Evolutionary conservation across 2,797 vertebrate species (phyloP).

Genomic region (Silurus aristotelis): DNA sequence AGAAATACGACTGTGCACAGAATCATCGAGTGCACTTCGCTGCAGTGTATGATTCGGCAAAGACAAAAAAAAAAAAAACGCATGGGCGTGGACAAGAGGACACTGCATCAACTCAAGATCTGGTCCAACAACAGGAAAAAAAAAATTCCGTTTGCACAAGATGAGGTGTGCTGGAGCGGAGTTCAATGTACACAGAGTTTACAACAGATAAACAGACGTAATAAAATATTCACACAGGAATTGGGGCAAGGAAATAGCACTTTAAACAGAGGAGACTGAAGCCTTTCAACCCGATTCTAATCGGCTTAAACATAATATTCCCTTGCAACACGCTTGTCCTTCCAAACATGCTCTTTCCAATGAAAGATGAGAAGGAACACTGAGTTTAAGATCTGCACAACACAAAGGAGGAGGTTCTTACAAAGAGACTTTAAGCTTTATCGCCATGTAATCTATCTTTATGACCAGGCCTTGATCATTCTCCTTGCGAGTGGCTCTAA

Average conservation of each 20-base stretch:
- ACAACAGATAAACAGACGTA: neutral
- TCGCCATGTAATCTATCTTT: neutral
- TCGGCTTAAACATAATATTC: neutral
- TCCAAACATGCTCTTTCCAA: conserved; percentile 5
- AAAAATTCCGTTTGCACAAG: conserved; percentile 36
- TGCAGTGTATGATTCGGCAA: conserved; percentile 27
- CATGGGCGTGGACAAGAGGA: neutral
- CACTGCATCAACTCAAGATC: neutral
- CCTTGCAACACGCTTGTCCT: neutral
- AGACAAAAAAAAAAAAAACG: conserved; percentile 31
- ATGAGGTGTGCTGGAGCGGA: conserved; percentile 17
- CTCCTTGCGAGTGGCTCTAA: neutral
- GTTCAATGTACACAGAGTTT: conserved; percentile 12
- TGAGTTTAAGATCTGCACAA: neutral
- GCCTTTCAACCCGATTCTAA: neutral
- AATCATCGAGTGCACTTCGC: conserved; percentile 11
- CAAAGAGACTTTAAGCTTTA: conserved; percentile 16
- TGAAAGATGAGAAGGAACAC: conserved; percentile 22
- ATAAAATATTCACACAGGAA: conserved; percentile 14
- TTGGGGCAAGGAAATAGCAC: neutral
- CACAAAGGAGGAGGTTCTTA: conserved; percentile 7
- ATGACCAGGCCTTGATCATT: neutral
- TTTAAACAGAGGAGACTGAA: neutral
- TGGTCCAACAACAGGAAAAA: neutral
- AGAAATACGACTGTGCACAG: neutral